phyloP scores from a whole-genome alignment of 2,888 invertebrate genomes.

The Osmoderma eremita region DNA sequence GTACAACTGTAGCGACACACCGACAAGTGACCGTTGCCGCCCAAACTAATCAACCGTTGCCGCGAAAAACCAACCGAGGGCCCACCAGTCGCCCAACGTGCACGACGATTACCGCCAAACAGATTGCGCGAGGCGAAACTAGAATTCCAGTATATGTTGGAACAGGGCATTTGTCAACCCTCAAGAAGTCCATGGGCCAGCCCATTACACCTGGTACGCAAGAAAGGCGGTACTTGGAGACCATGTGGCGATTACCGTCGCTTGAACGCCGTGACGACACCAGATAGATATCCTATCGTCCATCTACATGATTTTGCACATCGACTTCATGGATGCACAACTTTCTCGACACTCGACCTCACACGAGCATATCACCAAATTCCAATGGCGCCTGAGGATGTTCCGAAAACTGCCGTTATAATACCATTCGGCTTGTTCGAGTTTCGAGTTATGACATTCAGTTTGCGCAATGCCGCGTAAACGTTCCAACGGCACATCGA shows the following conservation, averaged over 20 bases:
- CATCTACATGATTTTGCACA: slow-evolving; percentile 48
- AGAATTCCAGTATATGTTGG: slow-evolving; percentile 51
- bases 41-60: no score
- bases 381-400: slow-evolving; percentile 53
- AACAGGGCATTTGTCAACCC: slow-evolving; percentile 49
- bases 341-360: slow-evolving; percentile 50
- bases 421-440: slow-evolving; percentile 50
- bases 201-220: slow-evolving; percentile 52
- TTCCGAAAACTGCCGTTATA: slow-evolving; percentile 51
- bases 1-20: no score
- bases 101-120: slow-evolving; percentile 53
- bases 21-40: no score
- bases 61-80: no score
- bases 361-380: slow-evolving; percentile 59
- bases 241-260: slow-evolving; percentile 51
- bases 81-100: slow-evolving; percentile 51
- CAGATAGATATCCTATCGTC: slow-evolving; percentile 46
- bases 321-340: slow-evolving; percentile 32
- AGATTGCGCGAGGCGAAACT: slow-evolving; percentile 47
- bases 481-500: slow-evolving; percentile 60
- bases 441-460: slow-evolving; percentile 56
- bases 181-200: slow-evolving; percentile 52
- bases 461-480: slow-evolving; percentile 60
- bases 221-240: slow-evolving; percentile 45
- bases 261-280: slow-evolving; percentile 46